Conservation (phyloP, 2,797 vertebrate genomes). For the Crax fasciolata region DNA sequence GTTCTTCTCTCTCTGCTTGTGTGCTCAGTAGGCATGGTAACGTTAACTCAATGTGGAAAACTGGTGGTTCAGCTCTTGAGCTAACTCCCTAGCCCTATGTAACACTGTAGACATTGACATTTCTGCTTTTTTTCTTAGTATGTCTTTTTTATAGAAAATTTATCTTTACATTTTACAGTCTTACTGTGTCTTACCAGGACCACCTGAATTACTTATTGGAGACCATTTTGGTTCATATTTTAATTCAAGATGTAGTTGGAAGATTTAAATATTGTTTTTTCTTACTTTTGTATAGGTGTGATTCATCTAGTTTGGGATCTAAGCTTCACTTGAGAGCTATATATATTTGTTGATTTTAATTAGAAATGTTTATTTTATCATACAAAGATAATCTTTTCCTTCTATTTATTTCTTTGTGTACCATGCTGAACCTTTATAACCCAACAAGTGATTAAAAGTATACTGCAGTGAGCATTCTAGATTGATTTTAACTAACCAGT, state of each 20-base stretch:
- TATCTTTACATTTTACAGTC: neutral
- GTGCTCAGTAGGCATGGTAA: neutral
- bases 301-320: neutral
- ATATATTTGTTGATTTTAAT: neutral
- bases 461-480: neutral
- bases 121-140: neutral
- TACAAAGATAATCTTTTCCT: neutral
- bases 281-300: rapidly evolving
- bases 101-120: neutral
- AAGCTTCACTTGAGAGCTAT: neutral
- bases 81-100: neutral
- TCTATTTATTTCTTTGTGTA: neutral
- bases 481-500: neutral
- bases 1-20: neutral
- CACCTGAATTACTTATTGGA: neutral
- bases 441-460: neutral
- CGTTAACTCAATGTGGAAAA: neutral
- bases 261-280: neutral
- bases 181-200: neutral
- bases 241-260: neutral
- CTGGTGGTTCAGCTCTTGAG: neutral
- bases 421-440: neutral
- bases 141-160: neutral
- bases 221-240: neutral
- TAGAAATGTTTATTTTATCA: neutral